Evolutionary conservation across 2,113 vertebrate species (phyloP).

Genomic region (Lophotis ruficrista): DNA sequence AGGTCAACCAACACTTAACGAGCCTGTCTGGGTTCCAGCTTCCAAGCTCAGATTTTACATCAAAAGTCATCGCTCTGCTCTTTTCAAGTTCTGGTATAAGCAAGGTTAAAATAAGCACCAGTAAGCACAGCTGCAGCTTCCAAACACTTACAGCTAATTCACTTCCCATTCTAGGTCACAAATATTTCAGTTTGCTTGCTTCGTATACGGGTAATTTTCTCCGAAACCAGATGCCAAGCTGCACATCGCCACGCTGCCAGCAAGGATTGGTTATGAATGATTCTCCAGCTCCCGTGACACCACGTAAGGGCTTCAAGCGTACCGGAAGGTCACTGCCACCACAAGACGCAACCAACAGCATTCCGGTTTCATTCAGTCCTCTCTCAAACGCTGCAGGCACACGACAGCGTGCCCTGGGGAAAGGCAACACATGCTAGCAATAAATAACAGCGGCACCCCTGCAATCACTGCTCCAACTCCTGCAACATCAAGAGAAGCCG

Average conservation of each 20-base stretch:
- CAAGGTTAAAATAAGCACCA: slow-evolving; percentile 35
- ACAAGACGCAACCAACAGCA: background rate
- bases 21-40: background rate
- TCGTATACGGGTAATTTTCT: background rate
- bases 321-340: background rate
- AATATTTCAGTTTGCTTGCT: background rate
- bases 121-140: slow-evolving; percentile 50
- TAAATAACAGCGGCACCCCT: background rate
- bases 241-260: background rate
- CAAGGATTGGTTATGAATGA: background rate
- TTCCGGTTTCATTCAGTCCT: background rate
- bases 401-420: background rate
- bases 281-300: background rate
- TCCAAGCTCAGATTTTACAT: background rate
- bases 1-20: background rate
- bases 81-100: slow-evolving; percentile 18
- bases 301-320: background rate
- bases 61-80: background rate
- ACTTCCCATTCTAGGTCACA: slow-evolving; percentile 28
- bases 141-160: slow-evolving; percentile 2
- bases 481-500: background rate
- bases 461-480: background rate
- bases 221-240: slow-evolving; percentile 1
- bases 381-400: background rate
- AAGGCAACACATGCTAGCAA: background rate